A percentile compares a stretch with the other conserved stretches of the same genome.
Evolutionary conservation across 1,140 invertebrate species (phyloP).

Genomic region (Gonatopus flavifemur): DNA sequence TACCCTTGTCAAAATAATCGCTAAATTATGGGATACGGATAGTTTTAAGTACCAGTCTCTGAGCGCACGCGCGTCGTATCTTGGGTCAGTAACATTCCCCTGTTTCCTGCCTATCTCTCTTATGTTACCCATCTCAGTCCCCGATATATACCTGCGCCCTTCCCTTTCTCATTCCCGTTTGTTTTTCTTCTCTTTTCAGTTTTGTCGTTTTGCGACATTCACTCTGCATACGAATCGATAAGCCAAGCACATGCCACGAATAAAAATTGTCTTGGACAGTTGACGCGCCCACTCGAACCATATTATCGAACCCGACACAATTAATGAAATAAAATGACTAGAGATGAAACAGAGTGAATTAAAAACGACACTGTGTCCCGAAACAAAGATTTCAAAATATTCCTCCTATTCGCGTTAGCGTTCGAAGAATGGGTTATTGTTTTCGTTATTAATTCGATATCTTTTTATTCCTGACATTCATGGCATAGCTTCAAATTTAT

Average conservation of each 20-base stretch:
- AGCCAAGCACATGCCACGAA: slow-evolving; percentile 3
- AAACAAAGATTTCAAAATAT: slow-evolving; percentile 20
- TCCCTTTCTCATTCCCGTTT: slow-evolving; percentile 1
- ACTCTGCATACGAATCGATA: slow-evolving; percentile 12
- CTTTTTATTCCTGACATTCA: too few relatives aligned
- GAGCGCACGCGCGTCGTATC: slow-evolving; percentile 18
- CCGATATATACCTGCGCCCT: slow-evolving; percentile 20
- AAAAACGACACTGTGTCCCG: background rate
- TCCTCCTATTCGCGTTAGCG: too few relatives aligned
- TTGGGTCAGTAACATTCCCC: slow-evolving; percentile 37
- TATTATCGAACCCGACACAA: slow-evolving; percentile 23
- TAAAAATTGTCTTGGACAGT: slow-evolving; percentile 26
- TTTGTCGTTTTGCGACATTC: background rate
- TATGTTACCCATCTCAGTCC: slow-evolving; percentile 25
- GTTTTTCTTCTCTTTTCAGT: background rate
- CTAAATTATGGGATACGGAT: slow-evolving; percentile 54
- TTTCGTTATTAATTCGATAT: too few relatives aligned
- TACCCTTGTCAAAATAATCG: slow-evolving; percentile 58
- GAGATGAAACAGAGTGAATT: background rate
- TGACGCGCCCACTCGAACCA: slow-evolving; percentile 23
- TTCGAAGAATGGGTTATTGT: too few relatives aligned
- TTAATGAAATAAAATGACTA: slow-evolving; percentile 27
- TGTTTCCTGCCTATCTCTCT: slow-evolving; percentile 42
- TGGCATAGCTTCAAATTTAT: too few relatives aligned
- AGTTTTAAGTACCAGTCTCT: slow-evolving; percentile 43